phyloP scores from a whole-genome alignment of 2,113 vertebrate species.

The Paralichthys olivaceus region DNA sequence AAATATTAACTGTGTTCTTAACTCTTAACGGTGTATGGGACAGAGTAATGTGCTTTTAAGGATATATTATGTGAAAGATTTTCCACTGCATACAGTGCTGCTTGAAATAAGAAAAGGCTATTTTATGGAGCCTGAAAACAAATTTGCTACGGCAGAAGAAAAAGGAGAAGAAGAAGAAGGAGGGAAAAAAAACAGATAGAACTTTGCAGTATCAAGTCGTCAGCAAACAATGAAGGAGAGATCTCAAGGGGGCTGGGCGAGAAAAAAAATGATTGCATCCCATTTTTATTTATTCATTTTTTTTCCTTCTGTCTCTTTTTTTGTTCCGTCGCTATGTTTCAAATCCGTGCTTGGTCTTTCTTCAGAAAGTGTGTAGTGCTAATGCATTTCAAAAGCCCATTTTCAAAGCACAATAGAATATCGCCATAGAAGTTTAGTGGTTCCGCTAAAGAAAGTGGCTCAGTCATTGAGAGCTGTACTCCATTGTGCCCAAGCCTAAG shows the following conservation, averaged over 20 bases:
- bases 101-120: conserved; percentile 84
- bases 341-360: conserved; percentile 81
- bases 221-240: conserved; percentile 76
- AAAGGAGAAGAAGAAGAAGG: conserved; percentile 37
- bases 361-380: conserved; percentile 79
- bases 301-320: conserved; percentile 11
- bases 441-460: conserved; percentile 76
- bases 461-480: conserved; percentile 67
- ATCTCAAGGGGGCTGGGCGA: conserved; percentile 65
- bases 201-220: conserved; percentile 81
- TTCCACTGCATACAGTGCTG: conserved; percentile 80
- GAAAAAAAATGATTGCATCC: conserved; percentile 74
- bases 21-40: conserved; percentile 82
- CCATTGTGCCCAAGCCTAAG: conserved; percentile 63
- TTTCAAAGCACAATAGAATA: conserved; percentile 81
- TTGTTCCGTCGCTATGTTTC: conserved; percentile 72
- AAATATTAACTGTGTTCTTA: conserved; percentile 87
- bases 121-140: conserved; percentile 85
- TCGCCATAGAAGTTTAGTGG: conserved; percentile 77
- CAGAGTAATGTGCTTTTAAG: conserved; percentile 87
- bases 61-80: conserved; percentile 86
- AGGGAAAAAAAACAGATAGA: conserved; percentile 64
- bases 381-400: conserved; percentile 80
- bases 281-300: conserved; percentile 72
- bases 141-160: conserved; percentile 79